Percentiles rank a stretch among this genome's conserved stretches.
Conservation (phyloP, 92 coral and sea anemone species). For the Epizoanthus ramosus region DNA sequence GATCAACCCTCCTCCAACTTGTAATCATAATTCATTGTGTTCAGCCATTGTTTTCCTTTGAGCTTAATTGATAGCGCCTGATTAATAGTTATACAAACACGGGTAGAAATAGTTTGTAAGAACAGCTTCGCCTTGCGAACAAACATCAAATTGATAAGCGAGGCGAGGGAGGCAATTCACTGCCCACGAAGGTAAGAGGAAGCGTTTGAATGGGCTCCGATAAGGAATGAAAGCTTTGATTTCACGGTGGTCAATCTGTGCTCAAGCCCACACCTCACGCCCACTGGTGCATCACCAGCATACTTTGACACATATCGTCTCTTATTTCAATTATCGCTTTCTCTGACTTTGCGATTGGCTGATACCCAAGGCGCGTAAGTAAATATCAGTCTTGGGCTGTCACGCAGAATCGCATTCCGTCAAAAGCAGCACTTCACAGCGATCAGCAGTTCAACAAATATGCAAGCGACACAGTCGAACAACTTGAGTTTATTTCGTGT, state of each 20-base stretch:
- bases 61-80: constrained; percentile 67
- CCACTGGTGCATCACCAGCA: constrained; percentile 71
- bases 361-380: constrained; percentile 71
- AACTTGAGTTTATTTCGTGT: constrained; percentile 82
- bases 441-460: constrained; percentile 57
- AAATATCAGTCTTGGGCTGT: constrained; percentile 64
- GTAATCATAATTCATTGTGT: constrained; percentile 4
- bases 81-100: constrained; percentile 74
- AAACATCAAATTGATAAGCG: background rate
- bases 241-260: constrained; percentile 70
- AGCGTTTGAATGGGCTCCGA: constrained; percentile 16
- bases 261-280: constrained; percentile 89
- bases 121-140: background rate
- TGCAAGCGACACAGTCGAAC: constrained; percentile 78
- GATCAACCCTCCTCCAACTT: constrained; percentile 28
- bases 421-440: constrained; percentile 36
- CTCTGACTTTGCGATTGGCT: constrained; percentile 66
- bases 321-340: constrained; percentile 67
- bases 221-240: constrained; percentile 40
- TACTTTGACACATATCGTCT: constrained; percentile 73
- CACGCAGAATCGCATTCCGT: constrained; percentile 48
- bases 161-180: background rate
- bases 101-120: background rate
- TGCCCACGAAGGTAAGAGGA: background rate
- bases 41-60: constrained; percentile 71